These are phyloP conservation scores for Tipula confusa DNA, from an alignment of 2,888 invertebrate species.

Conservation along the genomic window DNA sequence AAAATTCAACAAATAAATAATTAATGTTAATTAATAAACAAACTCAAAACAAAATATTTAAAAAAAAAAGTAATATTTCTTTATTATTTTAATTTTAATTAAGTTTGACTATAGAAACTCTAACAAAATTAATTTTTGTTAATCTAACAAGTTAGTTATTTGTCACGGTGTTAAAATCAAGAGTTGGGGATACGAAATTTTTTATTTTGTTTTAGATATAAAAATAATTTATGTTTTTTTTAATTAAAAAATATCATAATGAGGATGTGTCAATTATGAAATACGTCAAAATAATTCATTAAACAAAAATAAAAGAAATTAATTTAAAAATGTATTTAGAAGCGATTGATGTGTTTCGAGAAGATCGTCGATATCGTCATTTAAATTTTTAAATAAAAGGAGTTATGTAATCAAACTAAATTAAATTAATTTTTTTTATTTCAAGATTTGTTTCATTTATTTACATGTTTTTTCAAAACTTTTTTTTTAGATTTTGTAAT, in stretches of 20 bases:
- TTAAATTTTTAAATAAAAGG: background rate
- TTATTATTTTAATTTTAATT: background rate
- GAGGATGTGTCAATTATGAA: slow-evolving; percentile 16
- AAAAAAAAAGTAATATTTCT: background rate
- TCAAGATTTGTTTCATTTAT: background rate
- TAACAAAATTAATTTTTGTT: background rate
- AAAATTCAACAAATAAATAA: slow-evolving; percentile 14
- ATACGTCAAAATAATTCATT: background rate
- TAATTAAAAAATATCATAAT: background rate
- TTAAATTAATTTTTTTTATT: background rate
- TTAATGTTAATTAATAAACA: background rate
- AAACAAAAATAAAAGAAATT: background rate
- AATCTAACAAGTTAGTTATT: background rate
- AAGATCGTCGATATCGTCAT: slow-evolving; percentile 37
- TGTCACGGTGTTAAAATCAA: background rate
- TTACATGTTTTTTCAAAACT: background rate
- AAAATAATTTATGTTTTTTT: background rate
- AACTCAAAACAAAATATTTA: background rate
- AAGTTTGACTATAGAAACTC: background rate
- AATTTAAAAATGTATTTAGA: slow-evolving; percentile 52
- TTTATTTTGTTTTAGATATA: background rate
- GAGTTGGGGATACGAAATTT: background rate
- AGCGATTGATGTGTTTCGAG: slow-evolving; percentile 56
- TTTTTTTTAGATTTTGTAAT: background rate
- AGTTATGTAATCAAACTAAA: background rate